A percentile compares a stretch with the other conserved stretches of the same genome.
Conservation (phyloP, 2,888 invertebrate genomes). For the Hanleya hanleyi region DNA sequence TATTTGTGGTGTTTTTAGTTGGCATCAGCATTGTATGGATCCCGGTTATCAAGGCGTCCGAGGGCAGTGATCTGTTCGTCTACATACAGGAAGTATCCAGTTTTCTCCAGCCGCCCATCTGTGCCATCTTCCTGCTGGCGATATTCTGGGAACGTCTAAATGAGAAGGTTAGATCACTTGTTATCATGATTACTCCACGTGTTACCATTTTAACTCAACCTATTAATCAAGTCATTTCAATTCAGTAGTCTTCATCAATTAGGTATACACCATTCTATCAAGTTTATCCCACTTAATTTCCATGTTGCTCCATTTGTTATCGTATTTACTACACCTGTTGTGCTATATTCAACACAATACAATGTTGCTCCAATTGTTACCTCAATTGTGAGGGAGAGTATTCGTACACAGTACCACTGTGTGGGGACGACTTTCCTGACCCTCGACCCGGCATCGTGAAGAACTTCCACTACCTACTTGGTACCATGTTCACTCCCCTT, state of each 20-base stretch:
- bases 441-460: conserved; percentile 58
- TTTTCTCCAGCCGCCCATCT: conserved; percentile 68
- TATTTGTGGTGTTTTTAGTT: conserved; percentile 65
- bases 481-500: conserved; percentile 75
- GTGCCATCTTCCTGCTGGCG: conserved; percentile 64
- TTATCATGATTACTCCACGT: not conserved
- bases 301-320: not conserved
- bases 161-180: conserved; percentile 54
- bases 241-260: too few relatives aligned
- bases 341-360: too few relatives aligned
- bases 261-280: too few relatives aligned
- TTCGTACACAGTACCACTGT: conserved; percentile 72
- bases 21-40: conserved; percentile 68
- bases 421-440: conserved; percentile 63
- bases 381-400: too few relatives aligned
- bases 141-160: conserved; percentile 65
- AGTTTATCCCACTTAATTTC: too few relatives aligned
- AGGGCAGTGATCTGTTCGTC: conserved; percentile 66
- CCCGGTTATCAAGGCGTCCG: conserved; percentile 63
- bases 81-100: conserved; percentile 69
- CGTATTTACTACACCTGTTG: not conserved
- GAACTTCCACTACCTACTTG: conserved; percentile 74
- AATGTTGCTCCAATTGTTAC: too few relatives aligned
- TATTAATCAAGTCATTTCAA: too few relatives aligned
- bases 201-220: not conserved